A percentile compares a stretch with the other conserved stretches of the same genome.
phyloP scores from a whole-genome alignment of 2,113 vertebrate genomes.

The Halichoeres trimaculatus region DNA sequence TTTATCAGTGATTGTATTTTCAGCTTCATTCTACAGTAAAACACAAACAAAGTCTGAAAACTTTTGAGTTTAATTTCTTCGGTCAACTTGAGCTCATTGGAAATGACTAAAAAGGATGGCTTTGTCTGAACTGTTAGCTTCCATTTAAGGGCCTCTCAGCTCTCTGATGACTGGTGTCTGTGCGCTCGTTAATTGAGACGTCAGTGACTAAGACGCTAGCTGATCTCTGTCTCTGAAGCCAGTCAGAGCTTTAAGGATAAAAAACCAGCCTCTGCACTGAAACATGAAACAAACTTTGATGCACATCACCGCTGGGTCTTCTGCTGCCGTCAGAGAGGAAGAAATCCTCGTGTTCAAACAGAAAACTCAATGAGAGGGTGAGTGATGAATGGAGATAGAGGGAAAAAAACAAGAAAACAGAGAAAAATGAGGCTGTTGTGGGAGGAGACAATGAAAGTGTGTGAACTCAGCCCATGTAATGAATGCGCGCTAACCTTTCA shows the following conservation, averaged over 20 bases:
- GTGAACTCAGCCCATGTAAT: slow-evolving; percentile 4
- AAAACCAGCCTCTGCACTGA: slow-evolving; percentile 1
- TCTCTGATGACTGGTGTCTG: neutral
- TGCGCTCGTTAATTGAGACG: neutral
- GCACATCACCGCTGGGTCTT: slow-evolving; percentile 13
- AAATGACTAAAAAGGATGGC: too few species aligned
- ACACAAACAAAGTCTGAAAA: too few species aligned
- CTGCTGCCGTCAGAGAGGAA: slow-evolving; percentile 27
- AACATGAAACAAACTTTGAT: slow-evolving; percentile 60
- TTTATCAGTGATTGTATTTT: too few species aligned
- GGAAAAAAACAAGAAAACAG: neutral
- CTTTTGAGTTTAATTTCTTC: too few species aligned
- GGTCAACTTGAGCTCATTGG: too few species aligned
- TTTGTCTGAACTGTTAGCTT: too few species aligned
- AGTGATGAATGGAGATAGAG: slow-evolving; percentile 6
- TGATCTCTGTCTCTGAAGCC: neutral
- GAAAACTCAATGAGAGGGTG: slow-evolving; percentile 42
- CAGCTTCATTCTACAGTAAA: too few species aligned
- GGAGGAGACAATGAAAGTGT: neutral
- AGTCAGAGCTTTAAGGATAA: slow-evolving; percentile 19
- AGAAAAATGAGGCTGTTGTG: neutral
- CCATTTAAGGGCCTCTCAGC: too few species aligned
- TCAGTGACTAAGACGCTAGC: neutral
- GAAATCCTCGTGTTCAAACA: slow-evolving; percentile 45
- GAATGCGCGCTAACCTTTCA: slow-evolving; percentile 22